phyloP scores from a whole-genome alignment of 2,113 vertebrate species.

The Phalacrocorax pelagicus region DNA sequence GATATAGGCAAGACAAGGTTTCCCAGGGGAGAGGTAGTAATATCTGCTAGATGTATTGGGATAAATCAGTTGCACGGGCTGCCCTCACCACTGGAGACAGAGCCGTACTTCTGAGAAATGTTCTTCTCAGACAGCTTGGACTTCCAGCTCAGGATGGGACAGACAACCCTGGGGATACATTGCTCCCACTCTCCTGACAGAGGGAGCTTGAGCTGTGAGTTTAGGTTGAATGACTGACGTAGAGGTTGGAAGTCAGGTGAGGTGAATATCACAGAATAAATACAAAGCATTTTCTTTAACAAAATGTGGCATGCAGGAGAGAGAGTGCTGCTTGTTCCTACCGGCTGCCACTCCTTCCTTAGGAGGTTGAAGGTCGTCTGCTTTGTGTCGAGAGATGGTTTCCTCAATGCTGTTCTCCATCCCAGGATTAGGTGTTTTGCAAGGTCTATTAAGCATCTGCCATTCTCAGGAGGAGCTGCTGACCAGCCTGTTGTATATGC shows the following conservation, averaged over 20 bases:
- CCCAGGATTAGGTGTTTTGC: neutral
- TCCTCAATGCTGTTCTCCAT: neutral
- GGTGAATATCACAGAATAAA: too few relatives aligned
- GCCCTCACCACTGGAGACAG: neutral
- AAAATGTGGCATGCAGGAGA: neutral
- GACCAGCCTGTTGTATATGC: neutral
- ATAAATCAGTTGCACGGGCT: neutral
- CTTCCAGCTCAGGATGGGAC: rapidly evolving
- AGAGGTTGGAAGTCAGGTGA: too few relatives aligned
- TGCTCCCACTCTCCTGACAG: neutral
- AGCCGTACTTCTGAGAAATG: neutral
- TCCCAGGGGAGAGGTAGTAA: neutral
- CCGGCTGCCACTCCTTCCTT: neutral
- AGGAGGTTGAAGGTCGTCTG: neutral
- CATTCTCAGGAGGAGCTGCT: neutral
- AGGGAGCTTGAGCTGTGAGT: neutral
- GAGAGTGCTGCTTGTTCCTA: neutral
- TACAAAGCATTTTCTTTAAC: neutral
- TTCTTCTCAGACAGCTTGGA: neutral
- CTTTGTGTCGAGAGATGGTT: neutral
- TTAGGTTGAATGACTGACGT: neutral
- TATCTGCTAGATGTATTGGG: neutral
- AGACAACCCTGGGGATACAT: neutral
- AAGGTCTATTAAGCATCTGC: neutral
- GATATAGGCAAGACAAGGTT: neutral